Evolutionary conservation across 2,888 invertebrate species (phyloP), one percentile per base, ranked within the genome.

Genomic region (Tenthredo livida): DNA sequence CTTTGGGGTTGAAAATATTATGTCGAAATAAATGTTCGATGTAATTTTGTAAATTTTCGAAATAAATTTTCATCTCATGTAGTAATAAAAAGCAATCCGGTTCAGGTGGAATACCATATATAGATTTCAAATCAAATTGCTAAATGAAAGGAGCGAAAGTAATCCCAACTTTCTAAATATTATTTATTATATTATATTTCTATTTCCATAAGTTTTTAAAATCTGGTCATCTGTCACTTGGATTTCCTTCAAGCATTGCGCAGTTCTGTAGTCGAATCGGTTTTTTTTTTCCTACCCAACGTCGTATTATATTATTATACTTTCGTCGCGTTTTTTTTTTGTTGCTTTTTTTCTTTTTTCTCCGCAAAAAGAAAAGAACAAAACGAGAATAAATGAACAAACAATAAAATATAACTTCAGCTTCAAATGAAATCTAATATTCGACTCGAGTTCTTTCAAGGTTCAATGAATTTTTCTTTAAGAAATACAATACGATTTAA

Each of bases 141-240:
- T n/a, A 40, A 72, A 29, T 6, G 43, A 43, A 43, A 40, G 40
- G n/a, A 47, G 37, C 17, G 25, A 43, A 15, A 50, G 9, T 72
- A 33, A 73, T 25, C n/a, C 29, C 9, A 70, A 25, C 29, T 72
- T 70, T 54, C 50, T 65, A 67, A 67, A 67, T 2, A 25, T 5
- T 12, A 25, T 4, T 21, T 29, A 9, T 61, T 29, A 61, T 61
- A 65, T 15, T 15, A 37, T 61, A 15, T 83, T 15, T 65, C n/a
- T 9, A 70, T 70, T 29, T 72, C 17, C 9, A 25, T 47, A 77
- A 12, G 21, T 61, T 6, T 70, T 70, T 70, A 12, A 43, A 47
- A 83, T 83, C 47, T 21, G 40, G 67, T 67, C 33, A 67, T 10
- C 33, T 70, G 83, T 83, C 33, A 67, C 83, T 83, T 33, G 33